Evolutionary conservation across 2,113 vertebrate species (phyloP).

Genomic region (Mohoua ochrocephala): DNA sequence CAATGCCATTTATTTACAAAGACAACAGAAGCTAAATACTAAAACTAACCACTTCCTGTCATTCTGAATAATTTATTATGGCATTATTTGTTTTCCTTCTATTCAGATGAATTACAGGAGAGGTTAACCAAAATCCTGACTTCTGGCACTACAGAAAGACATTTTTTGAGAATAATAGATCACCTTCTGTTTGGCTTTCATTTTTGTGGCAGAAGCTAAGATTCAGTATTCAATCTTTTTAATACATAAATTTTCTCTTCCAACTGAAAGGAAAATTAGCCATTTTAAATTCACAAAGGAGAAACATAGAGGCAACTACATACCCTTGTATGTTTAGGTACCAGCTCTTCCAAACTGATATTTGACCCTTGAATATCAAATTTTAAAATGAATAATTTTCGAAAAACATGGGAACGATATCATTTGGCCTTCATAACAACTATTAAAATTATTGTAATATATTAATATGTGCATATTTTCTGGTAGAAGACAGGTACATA

Average conservation of each 20-base stretch:
- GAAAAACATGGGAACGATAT: neutral
- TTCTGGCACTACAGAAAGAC: neutral
- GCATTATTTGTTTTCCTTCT: neutral
- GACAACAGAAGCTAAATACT: neutral
- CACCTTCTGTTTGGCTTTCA: neutral
- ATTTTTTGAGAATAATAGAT: neutral
- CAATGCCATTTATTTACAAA: neutral
- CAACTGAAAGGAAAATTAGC: neutral
- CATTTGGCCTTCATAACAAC: neutral
- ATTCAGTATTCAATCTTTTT: neutral
- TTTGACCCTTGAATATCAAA: neutral
- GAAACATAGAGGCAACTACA: neutral
- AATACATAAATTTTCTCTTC: neutral
- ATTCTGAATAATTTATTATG: neutral
- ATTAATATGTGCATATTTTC: neutral
- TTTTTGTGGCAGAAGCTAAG: neutral
- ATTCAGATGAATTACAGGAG: neutral
- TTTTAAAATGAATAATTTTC: neutral
- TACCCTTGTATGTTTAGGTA: neutral
- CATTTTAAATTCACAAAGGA: neutral
- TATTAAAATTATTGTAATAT: neutral
- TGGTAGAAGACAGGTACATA: neutral
- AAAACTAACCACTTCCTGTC: neutral
- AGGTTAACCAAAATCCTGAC: neutral
- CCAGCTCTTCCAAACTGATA: neutral